Conservation (phyloP, 2,888 invertebrate genomes). For the Melangyna quadrimaculata region DNA sequence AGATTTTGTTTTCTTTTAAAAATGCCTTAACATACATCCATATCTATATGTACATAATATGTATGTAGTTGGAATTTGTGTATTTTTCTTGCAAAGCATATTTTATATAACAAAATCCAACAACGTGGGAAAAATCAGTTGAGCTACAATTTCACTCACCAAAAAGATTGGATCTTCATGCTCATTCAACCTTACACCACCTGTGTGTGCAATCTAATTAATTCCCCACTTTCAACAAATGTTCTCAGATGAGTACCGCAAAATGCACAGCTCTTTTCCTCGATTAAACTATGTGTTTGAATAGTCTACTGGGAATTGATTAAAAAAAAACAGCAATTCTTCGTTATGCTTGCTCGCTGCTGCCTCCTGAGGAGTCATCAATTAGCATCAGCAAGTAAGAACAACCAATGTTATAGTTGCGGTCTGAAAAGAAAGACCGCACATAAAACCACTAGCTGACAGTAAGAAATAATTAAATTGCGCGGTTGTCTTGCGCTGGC, state of each 20-base stretch:
- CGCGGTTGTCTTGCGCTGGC: constrained; percentile 25
- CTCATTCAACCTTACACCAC: constrained; percentile 45
- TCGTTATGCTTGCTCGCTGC: constrained; percentile 47
- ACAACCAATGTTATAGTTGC: constrained; percentile 47
- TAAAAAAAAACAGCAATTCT: constrained; percentile 11
- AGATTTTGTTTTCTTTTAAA: not conserved
- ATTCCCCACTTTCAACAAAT: constrained; percentile 28
- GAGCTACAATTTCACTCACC: constrained; percentile 23
- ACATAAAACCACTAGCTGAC: constrained; percentile 47
- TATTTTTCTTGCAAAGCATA: not conserved
- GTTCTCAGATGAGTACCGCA: constrained; percentile 36
- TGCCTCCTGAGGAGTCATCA: constrained; percentile 52
- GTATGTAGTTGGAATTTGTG: not conserved
- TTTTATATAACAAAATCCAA: not conserved
- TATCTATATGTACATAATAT: no score
- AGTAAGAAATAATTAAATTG: constrained; percentile 58
- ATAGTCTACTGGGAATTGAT: constrained; percentile 47
- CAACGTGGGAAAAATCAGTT: constrained; percentile 44
- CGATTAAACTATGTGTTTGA: constrained; percentile 41
- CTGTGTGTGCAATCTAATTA: constrained; percentile 48
- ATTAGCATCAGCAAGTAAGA: constrained; percentile 50
- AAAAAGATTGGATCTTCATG: constrained; percentile 53
- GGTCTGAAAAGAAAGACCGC: constrained; percentile 52
- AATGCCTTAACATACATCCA: not conserved
- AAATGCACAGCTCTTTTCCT: constrained; percentile 12